These are phyloP conservation scores for Xanthia togata DNA, from an alignment of 2,888 invertebrate species.

Conservation along the genomic window DNA sequence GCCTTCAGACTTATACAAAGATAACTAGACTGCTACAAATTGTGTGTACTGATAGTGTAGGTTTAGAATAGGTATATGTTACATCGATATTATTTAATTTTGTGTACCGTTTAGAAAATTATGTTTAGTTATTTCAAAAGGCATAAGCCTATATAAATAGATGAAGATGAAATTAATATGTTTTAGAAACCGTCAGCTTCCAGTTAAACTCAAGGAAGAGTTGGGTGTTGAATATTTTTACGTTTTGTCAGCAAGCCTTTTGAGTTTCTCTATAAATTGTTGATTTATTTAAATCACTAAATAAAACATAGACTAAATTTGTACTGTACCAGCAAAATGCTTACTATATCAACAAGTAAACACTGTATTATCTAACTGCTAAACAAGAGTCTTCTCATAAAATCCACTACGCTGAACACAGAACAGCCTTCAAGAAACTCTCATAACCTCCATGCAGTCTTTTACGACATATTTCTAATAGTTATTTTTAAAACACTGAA, in stretches of 20 bases:
- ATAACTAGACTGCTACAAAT: slow-evolving; percentile 61
- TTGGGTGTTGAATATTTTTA: not conserved
- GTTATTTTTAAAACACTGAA: slow-evolving; percentile 54
- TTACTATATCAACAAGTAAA: not conserved
- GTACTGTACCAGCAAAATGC: not conserved
- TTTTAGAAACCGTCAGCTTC: not conserved
- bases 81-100: not conserved
- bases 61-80: not conserved
- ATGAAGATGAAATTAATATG: not conserved
- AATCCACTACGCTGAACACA: slow-evolving; percentile 29
- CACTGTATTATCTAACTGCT: not conserved
- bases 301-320: no score
- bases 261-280: not conserved
- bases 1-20: slow-evolving; percentile 71
- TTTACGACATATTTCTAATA: slow-evolving; percentile 36
- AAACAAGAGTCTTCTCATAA: slow-evolving; percentile 8
- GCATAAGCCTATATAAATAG: not conserved
- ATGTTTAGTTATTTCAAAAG: no score
- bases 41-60: slow-evolving; percentile 26
- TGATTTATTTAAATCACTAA: not conserved
- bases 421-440: slow-evolving; percentile 7
- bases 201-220: not conserved
- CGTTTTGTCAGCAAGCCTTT: not conserved
- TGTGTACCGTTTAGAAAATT: not conserved
- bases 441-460: slow-evolving; percentile 25